Conservation (phyloP, 30 jellyfish, hydroid and myxozoan species). For the Catostylus mosaicus region DNA sequence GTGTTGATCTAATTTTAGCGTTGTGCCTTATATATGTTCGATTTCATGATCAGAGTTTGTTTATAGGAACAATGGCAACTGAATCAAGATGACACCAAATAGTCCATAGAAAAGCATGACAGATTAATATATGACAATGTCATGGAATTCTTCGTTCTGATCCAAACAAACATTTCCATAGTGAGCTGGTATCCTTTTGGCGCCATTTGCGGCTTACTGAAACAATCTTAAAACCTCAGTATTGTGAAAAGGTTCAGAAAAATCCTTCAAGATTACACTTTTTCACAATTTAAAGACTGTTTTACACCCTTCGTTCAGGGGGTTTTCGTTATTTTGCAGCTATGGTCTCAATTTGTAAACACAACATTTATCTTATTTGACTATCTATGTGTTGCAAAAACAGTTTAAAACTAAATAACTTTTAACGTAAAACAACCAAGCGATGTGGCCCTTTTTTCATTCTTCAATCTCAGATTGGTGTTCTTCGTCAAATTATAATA, state of each 20-base stretch:
- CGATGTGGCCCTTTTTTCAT: too few relatives aligned
- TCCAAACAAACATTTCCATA: conserved; percentile 18
- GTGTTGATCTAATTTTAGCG: neutral
- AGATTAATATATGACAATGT: conserved; percentile 4
- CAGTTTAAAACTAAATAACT: too few relatives aligned
- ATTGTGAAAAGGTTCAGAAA: conserved; percentile 27
- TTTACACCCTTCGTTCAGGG: conserved; percentile 5
- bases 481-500: too few relatives aligned
- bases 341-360: too few relatives aligned
- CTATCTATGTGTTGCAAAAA: too few relatives aligned
- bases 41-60: neutral
- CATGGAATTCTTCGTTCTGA: conserved; percentile 4
- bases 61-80: neutral
- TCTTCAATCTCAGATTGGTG: too few relatives aligned
- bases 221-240: conserved; percentile 34
- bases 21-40: neutral
- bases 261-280: conserved; percentile 5
- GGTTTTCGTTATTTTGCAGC: neutral
- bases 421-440: too few relatives aligned
- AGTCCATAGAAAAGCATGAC: conserved; percentile 1
- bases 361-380: too few relatives aligned
- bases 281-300: neutral
- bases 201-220: conserved; percentile 39
- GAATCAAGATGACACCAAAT: conserved; percentile 9
- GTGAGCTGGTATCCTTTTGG: conserved; percentile 20